phyloP scores from a whole-genome alignment of 2,888 invertebrate genomes.

The Dicranocentrus wangi region DNA sequence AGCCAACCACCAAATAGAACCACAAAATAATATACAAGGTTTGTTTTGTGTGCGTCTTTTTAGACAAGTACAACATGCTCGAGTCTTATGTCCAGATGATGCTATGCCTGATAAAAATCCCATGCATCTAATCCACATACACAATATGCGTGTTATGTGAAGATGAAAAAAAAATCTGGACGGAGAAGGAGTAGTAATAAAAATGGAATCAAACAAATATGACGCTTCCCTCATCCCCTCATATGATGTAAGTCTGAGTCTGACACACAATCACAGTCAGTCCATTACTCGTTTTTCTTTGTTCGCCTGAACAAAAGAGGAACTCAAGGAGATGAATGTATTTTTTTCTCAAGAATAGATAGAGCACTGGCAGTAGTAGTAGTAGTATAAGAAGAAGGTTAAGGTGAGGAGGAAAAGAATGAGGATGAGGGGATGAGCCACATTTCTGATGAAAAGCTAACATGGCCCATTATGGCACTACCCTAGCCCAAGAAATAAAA shows the following conservation, averaged over 20 bases:
- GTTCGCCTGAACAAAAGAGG: conserved; percentile 2
- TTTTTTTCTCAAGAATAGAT: not conserved
- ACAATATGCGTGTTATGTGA: no score
- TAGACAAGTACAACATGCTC: no score
- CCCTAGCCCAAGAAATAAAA: conserved; percentile 41
- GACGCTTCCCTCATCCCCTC: conserved; percentile 56
- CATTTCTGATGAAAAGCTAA: not conserved
- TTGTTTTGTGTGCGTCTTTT: no score
- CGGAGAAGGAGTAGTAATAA: conserved; percentile 38
- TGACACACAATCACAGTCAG: conserved; percentile 39
- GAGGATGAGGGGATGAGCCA: not conserved
- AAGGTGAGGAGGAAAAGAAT: not conserved
- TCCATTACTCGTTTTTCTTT: conserved; percentile 5
- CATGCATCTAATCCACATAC: no score
- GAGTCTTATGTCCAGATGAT: no score
- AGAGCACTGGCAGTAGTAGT: no score
- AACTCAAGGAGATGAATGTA: not conserved
- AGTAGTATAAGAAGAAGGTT: no score
- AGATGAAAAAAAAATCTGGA: no score
- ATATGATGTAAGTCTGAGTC: conserved; percentile 21
- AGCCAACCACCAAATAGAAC: no score
- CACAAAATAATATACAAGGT: no score
- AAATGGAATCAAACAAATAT: conserved; percentile 63
- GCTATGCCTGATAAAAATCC: no score
- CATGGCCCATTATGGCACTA: conserved; percentile 7